phyloP scores from a whole-genome alignment of 2,113 vertebrate species.

The Rhea pennata region DNA sequence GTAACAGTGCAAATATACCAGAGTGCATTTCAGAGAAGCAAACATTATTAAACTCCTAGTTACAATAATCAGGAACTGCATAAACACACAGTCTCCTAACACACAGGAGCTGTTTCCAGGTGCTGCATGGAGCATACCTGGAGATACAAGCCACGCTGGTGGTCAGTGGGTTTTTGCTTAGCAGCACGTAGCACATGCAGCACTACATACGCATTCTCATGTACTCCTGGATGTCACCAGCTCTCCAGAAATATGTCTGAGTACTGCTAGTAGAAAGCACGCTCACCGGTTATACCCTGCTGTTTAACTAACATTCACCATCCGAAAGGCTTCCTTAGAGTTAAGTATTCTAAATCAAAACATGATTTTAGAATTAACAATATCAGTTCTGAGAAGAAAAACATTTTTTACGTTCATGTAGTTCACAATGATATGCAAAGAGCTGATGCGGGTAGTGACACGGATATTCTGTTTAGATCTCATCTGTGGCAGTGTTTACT shows the following conservation, averaged over 20 bases:
- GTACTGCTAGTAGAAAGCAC: rapidly evolving
- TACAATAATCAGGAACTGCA: neutral
- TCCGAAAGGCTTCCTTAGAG: neutral
- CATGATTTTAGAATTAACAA: neutral
- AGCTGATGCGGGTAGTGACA: slow-evolving; percentile 29
- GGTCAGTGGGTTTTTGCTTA: neutral
- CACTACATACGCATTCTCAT: neutral
- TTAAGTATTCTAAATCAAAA: neutral
- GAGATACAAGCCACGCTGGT: rapidly evolving
- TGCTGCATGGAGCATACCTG: neutral
- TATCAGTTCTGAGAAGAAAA: neutral
- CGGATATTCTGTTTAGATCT: slow-evolving; percentile 15
- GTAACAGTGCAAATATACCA: neutral
- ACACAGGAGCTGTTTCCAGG: neutral
- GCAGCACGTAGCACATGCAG: neutral
- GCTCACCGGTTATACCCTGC: neutral
- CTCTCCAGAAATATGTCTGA: rapidly evolving
- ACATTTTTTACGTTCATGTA: neutral
- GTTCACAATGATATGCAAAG: neutral
- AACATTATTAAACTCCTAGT: neutral
- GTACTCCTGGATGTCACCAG: neutral
- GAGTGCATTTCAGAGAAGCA: neutral
- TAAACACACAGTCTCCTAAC: rapidly evolving
- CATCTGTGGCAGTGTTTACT: slow-evolving; percentile 22
- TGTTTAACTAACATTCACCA: neutral